Evolutionary conservation across 2,797 vertebrate species (phyloP).

Genomic region (Lagorchestes hirsutus): DNA sequence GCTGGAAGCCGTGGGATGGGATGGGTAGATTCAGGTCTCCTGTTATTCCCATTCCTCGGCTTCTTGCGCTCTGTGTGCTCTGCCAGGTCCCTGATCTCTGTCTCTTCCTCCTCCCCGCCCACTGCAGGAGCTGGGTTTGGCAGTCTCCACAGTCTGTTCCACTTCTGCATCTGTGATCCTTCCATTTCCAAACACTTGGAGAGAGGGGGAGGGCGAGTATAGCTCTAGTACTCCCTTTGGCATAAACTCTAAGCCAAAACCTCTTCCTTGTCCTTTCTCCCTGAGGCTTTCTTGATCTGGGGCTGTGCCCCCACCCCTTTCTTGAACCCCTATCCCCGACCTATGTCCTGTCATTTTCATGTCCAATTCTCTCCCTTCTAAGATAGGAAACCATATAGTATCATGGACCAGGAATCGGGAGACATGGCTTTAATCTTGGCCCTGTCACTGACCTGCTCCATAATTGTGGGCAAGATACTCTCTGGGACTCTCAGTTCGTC

Average conservation of each 20-base stretch:
- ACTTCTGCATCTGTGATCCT: neutral
- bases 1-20: neutral
- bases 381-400: neutral
- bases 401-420: neutral
- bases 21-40: neutral
- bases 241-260: neutral
- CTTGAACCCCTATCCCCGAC: neutral
- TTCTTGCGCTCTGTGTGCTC: neutral
- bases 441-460: neutral
- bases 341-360: accelerated
- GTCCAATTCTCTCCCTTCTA: neutral
- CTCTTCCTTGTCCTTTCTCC: neutral
- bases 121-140: neutral
- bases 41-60: neutral
- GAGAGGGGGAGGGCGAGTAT: neutral
- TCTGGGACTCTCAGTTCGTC: neutral
- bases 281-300: neutral
- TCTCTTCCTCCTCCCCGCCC: neutral
- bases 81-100: neutral
- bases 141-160: neutral
- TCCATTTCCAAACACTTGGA: neutral
- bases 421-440: accelerated
- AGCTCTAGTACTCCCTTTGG: neutral
- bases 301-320: neutral
- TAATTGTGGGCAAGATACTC: neutral